Evolutionary conservation across 1,140 invertebrate species (phyloP).

Genomic region (Drosophila orena): DNA sequence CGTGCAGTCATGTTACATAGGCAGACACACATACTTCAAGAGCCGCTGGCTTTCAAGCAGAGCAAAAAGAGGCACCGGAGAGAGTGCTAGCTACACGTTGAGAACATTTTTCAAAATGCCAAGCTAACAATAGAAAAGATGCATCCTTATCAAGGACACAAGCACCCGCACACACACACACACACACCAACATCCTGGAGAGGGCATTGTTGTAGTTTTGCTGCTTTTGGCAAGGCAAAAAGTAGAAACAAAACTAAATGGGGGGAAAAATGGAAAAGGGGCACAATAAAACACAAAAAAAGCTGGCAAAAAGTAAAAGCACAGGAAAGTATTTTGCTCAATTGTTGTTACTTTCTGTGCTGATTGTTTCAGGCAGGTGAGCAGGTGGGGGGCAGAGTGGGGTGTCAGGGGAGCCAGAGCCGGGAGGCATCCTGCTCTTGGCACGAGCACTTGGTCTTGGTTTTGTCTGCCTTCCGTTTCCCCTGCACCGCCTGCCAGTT

Average conservation of each 20-base stretch:
- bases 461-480: slow-evolving; percentile 49
- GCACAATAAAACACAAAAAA: slow-evolving; percentile 3
- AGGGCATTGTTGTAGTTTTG: slow-evolving; percentile 19
- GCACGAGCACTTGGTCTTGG: slow-evolving; percentile 63
- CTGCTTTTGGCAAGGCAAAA: slow-evolving; percentile 63
- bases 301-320: slow-evolving; percentile 42
- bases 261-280: not conserved
- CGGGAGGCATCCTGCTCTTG: slow-evolving; percentile 64
- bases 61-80: slow-evolving; percentile 10
- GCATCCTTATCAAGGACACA: slow-evolving; percentile 81
- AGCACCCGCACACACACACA: slow-evolving; percentile 31
- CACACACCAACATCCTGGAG: slow-evolving; percentile 27
- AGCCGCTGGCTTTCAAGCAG: slow-evolving; percentile 61
- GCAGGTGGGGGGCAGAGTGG: not conserved
- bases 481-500: slow-evolving; percentile 35
- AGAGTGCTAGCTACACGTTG: slow-evolving; percentile 31
- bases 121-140: slow-evolving; percentile 82
- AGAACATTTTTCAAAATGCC: slow-evolving; percentile 77
- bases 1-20: slow-evolving; percentile 57
- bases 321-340: slow-evolving; percentile 79
- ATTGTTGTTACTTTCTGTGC: slow-evolving; percentile 79
- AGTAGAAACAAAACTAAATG: slow-evolving; percentile 25
- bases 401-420: slow-evolving; percentile 1
- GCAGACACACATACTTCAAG: slow-evolving; percentile 66
- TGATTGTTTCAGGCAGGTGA: slow-evolving; percentile 61